Conservation (phyloP, 2,888 invertebrate genomes). For the Xylocampa areola region DNA sequence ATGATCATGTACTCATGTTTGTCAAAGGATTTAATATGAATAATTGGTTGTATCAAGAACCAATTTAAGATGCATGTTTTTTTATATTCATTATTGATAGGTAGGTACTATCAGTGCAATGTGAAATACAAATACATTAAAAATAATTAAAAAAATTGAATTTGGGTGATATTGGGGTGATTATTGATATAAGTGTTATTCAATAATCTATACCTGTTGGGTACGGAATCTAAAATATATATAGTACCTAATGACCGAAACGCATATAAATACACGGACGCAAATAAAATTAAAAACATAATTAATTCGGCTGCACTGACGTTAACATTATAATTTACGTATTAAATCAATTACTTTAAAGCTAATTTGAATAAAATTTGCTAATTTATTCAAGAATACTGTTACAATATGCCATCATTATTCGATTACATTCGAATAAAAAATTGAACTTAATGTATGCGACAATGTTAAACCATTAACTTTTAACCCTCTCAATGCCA, state of each 20-base stretch:
- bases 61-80: neutral
- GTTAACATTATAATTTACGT: neutral
- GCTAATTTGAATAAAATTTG: neutral
- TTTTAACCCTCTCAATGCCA: slow-evolving; percentile 37
- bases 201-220: too few species aligned
- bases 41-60: neutral
- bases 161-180: too few species aligned
- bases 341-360: neutral
- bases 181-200: too few species aligned
- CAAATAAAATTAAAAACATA: neutral
- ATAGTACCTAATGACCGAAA: too few species aligned
- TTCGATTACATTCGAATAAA: neutral
- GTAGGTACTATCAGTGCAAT: neutral
- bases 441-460: neutral
- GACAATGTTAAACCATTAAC: neutral
- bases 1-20: slow-evolving; percentile 7
- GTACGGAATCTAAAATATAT: too few species aligned
- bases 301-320: neutral
- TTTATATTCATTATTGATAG: neutral
- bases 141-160: too few species aligned
- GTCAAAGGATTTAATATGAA: neutral
- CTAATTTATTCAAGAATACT: neutral
- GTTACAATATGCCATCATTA: too few species aligned
- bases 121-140: neutral
- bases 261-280: too few species aligned